These are phyloP conservation scores for Erebia aethiops DNA, from an alignment of 2,888 invertebrate genomes.

Conservation along the genomic window DNA sequence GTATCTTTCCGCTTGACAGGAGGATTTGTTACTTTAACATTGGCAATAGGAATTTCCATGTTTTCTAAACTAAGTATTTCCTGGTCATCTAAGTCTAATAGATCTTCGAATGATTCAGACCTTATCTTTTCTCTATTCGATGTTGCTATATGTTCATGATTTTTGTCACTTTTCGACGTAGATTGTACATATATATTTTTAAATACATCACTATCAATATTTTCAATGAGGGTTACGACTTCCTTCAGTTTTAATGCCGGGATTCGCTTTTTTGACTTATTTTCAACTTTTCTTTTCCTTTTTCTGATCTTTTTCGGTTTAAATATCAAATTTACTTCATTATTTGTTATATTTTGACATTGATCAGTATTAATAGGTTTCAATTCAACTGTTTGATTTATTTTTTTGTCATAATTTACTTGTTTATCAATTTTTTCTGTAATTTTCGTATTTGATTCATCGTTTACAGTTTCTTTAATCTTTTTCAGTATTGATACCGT, in stretches of 20 bases:
- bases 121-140: slow-evolving; percentile 13
- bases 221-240: background rate
- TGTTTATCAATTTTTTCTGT: background rate
- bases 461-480: background rate
- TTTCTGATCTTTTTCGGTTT: background rate
- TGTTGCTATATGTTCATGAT: background rate
- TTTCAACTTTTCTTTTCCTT: background rate
- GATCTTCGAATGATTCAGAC: slow-evolving; percentile 28
- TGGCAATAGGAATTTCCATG: slow-evolving; percentile 41
- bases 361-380: background rate
- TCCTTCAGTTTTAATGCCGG: background rate
- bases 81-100: slow-evolving; percentile 33
- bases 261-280: background rate
- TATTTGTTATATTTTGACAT: background rate
- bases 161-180: background rate
- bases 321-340: background rate
- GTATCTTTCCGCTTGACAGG: background rate
- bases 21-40: background rate
- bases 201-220: background rate
- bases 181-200: background rate
- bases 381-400: background rate
- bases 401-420: background rate
- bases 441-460: background rate
- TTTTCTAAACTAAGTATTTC: slow-evolving; percentile 40
- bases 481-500: background rate